Evolutionary conservation across 1,140 invertebrate species (phyloP).

Genomic region (Trachelipus rathkii): DNA sequence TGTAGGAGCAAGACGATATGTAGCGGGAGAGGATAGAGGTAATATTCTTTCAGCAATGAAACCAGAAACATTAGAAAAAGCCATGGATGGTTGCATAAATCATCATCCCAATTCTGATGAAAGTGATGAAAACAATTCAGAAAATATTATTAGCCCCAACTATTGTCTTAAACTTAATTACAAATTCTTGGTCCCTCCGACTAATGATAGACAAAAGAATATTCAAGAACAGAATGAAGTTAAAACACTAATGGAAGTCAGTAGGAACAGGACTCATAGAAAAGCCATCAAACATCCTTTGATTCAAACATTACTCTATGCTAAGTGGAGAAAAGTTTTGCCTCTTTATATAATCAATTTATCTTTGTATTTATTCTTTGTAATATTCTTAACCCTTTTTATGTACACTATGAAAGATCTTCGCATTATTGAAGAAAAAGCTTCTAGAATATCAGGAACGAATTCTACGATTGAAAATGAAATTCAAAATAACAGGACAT

Average conservation of each 20-base stretch:
- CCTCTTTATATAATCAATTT: constrained; percentile 69
- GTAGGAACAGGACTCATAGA: constrained; percentile 28
- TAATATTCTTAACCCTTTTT: constrained; percentile 52
- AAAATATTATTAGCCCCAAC: constrained; percentile 32
- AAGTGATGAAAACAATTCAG: constrained; percentile 9
- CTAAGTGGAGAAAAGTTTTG: constrained; percentile 75
- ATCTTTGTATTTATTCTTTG: constrained; percentile 65
- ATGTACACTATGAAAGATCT: constrained; percentile 38
- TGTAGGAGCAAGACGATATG: constrained; percentile 26
- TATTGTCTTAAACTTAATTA: constrained; percentile 39
- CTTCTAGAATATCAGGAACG: not conserved
- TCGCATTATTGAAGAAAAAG: constrained; percentile 27
- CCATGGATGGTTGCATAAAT: constrained; percentile 43
- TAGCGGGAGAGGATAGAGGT: constrained; percentile 16
- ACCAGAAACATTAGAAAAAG: constrained; percentile 31
- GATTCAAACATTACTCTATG: constrained; percentile 69
- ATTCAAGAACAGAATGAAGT: constrained; percentile 28
- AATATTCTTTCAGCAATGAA: constrained; percentile 25
- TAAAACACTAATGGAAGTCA: constrained; percentile 35
- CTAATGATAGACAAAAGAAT: not conserved
- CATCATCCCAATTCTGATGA: constrained; percentile 24
- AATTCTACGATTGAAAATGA: constrained; percentile 27
- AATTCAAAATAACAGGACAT: constrained; percentile 6
- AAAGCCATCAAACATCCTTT: constrained; percentile 65
- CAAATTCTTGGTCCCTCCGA: constrained; percentile 34